Evolutionary conservation across 2,888 invertebrate species (phyloP), one percentile per base, ranked within the genome.

Genomic region (Oxyteleia sp.): DNA sequence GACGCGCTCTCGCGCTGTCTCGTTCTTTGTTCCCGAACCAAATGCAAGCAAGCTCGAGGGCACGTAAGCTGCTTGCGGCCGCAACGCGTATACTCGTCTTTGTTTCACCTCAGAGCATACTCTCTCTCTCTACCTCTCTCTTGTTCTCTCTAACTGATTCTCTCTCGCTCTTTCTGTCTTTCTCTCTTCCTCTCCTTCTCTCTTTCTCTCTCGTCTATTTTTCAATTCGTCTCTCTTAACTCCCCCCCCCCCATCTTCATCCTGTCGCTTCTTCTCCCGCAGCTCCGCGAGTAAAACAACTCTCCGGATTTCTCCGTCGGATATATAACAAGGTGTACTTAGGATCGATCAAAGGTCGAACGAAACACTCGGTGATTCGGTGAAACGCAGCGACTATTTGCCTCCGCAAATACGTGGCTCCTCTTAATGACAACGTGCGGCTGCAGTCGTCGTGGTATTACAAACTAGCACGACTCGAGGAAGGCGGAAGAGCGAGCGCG

Each of bases 261-360:
- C 38, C 49, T 38, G 15, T 53, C 11, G 2, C 1, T 26, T n/a
- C 4, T 13, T 16, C 53, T 26, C 15, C 20, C 41, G n/a, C 38
- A 23, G 35, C 59, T 16, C n/a, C 45, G 47, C 59, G 53, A 57
- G 59, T 11, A 53, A 68, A 66, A 71, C 79, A 57, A 78, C 76
- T 55, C 69, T 41, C 11, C 74, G 75, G 41, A 64, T 64, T 55
- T 76, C 75, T 68, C 49, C 71, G 71, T 66, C 79, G 43, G 79
- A 80, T 80, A 72, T 80, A 72, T 80, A 80, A 80, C 79, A 71
- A 79, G 79, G 59, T 80, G 79, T 80, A 80, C 72, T 80, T 80
- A 80, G 64, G 71, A 82, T 78, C 78, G 82, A 82, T 82, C 82
- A 82, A 72, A 78, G 78, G 82, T 83, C 83, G 83, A 74, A 78